Percentiles rank a stretch among this genome's conserved stretches.
phyloP scores from a whole-genome alignment of 2,888 invertebrate genomes.

The Fragum fragum region DNA sequence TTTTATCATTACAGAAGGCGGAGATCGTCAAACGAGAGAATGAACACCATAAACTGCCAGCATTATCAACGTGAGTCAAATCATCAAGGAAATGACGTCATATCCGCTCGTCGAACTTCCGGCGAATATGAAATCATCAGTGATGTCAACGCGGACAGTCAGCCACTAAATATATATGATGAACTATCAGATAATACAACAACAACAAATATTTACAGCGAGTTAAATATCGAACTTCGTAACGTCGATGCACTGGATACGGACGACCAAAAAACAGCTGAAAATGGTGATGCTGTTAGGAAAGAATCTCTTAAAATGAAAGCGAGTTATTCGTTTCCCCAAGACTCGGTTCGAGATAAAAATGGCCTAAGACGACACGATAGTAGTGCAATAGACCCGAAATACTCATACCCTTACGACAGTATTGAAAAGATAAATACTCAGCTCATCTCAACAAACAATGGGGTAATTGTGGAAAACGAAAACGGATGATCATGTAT shows the following conservation, averaged over 20 bases:
- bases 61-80: neutral
- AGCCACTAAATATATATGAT: neutral
- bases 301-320: constrained; percentile 9
- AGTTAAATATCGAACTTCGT: no score
- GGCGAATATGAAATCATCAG: neutral
- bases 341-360: constrained; percentile 3
- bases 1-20: no score
- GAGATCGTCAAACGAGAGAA: neutral
- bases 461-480: neutral
- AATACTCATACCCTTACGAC: neutral
- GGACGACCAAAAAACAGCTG: neutral
- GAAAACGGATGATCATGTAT: neutral
- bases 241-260: no score
- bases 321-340: neutral
- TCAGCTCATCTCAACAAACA: neutral
- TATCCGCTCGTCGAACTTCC: neutral
- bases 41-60: neutral
- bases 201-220: no score
- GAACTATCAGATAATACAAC: neutral
- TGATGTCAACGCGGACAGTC: neutral
- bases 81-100: neutral
- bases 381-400: neutral
- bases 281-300: neutral
- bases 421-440: neutral
- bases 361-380: neutral